A percentile compares a stretch with the other conserved stretches of the same genome.
Evolutionary conservation across 2,888 invertebrate species (phyloP).

Genomic region (Agrotis ipsilon): DNA sequence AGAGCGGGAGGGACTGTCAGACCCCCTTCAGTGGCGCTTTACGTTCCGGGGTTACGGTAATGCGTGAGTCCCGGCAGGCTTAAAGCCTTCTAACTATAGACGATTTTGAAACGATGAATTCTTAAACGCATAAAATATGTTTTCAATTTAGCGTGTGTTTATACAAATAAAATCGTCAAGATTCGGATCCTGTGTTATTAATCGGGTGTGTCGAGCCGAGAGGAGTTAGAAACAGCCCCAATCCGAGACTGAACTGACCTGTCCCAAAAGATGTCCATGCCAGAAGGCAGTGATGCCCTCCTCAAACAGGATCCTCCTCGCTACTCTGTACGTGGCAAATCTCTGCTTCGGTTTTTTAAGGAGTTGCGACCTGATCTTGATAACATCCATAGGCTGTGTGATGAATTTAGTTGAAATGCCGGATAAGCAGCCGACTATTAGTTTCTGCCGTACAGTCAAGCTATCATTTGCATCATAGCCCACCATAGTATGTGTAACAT

Average conservation of each 20-base stretch:
- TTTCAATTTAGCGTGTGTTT: no score
- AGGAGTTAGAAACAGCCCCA: not conserved
- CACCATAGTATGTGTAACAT: slow-evolving; percentile 75
- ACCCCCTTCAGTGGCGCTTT: no score
- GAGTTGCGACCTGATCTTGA: slow-evolving; percentile 98
- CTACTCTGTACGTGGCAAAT: slow-evolving; percentile 91
- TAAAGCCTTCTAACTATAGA: no score
- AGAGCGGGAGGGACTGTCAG: no score
- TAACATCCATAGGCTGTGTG: slow-evolving; percentile 96
- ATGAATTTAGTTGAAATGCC: slow-evolving; percentile 79
- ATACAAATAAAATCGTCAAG: no score
- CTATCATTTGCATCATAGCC: slow-evolving; percentile 79
- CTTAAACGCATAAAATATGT: no score
- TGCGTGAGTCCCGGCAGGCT: no score
- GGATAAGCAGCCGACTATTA: slow-evolving; percentile 79
- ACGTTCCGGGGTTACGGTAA: no score
- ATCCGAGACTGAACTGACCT: slow-evolving; percentile 85
- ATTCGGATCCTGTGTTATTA: no score
- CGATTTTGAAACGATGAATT: no score
- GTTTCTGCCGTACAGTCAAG: slow-evolving; percentile 77
- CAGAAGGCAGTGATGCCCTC: slow-evolving; percentile 97
- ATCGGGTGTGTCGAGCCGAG: no score
- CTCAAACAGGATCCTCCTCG: slow-evolving; percentile 93
- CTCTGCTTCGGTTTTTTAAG: slow-evolving; percentile 89
- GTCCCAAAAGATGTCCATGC: slow-evolving; percentile 98